phyloP scores from a whole-genome alignment of 1,140 invertebrate genomes.

The Pseudomyrmex pallidus region DNA sequence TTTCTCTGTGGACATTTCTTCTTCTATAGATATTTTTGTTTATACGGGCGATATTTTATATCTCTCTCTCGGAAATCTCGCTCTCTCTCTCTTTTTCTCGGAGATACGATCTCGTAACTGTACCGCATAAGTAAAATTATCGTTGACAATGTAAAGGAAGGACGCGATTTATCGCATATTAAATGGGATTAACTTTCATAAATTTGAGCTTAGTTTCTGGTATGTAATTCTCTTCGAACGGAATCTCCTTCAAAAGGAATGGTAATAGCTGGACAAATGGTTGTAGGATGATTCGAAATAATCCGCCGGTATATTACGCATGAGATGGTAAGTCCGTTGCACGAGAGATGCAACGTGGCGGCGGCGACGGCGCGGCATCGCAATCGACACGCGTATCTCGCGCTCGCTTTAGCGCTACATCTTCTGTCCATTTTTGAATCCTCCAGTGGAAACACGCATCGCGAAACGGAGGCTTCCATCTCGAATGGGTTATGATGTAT shows the following conservation, averaged over 20 bases:
- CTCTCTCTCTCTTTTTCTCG: no score
- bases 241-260: background rate
- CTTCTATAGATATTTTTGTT: background rate
- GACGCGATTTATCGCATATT: background rate
- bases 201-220: background rate
- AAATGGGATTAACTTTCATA: background rate
- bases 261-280: slow-evolving; percentile 32
- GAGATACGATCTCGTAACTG: no score
- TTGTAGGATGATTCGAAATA: slow-evolving; percentile 25
- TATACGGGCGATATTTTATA: background rate
- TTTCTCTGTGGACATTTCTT: background rate
- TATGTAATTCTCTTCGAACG: background rate
- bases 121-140: no score
- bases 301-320: slow-evolving; percentile 39
- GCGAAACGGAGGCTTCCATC: slow-evolving; percentile 51
- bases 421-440: slow-evolving; percentile 56
- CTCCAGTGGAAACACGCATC: slow-evolving; percentile 48
- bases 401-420: slow-evolving; percentile 53
- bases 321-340: slow-evolving; percentile 36
- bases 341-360: slow-evolving; percentile 26
- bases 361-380: background rate
- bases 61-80: background rate
- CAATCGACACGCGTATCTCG: slow-evolving; percentile 58
- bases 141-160: no score
- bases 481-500: slow-evolving; percentile 53